phyloP scores from a whole-genome alignment of 2,888 invertebrate genomes.

The Temnothorax rugatulus region DNA sequence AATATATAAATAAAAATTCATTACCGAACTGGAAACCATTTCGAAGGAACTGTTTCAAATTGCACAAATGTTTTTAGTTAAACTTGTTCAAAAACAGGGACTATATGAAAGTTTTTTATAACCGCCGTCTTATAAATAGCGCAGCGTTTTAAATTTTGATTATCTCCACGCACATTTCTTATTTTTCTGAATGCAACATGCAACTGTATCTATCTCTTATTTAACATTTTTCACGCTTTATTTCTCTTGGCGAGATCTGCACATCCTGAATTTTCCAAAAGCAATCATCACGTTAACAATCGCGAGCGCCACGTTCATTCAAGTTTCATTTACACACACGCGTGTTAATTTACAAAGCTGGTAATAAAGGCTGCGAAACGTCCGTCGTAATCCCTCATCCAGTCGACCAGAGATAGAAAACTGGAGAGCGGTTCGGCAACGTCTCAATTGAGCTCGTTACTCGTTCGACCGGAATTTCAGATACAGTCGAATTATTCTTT shows the following conservation, averaged over 20 bases:
- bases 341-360: constrained; percentile 53
- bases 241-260: background rate
- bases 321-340: constrained; percentile 43
- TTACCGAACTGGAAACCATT: background rate
- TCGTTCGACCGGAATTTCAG: constrained; percentile 44
- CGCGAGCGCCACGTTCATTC: background rate
- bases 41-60: background rate
- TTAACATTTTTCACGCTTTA: constrained; percentile 2
- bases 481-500: constrained; percentile 48
- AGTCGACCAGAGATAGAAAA: constrained; percentile 39
- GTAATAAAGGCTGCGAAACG: constrained; percentile 25
- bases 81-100: background rate
- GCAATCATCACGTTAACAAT: constrained; percentile 13
- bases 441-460: constrained; percentile 64
- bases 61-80: background rate
- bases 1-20: background rate
- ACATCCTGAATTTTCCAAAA: constrained; percentile 47
- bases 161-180: background rate
- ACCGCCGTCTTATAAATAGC: background rate
- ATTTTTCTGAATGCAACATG: background rate
- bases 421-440: constrained; percentile 48
- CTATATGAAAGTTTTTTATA: background rate
- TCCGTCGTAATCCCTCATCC: background rate
- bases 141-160: background rate
- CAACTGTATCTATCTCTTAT: background rate